Conservation (phyloP, 2,888 invertebrate genomes). For the Lasioglossum oenotherae region DNA sequence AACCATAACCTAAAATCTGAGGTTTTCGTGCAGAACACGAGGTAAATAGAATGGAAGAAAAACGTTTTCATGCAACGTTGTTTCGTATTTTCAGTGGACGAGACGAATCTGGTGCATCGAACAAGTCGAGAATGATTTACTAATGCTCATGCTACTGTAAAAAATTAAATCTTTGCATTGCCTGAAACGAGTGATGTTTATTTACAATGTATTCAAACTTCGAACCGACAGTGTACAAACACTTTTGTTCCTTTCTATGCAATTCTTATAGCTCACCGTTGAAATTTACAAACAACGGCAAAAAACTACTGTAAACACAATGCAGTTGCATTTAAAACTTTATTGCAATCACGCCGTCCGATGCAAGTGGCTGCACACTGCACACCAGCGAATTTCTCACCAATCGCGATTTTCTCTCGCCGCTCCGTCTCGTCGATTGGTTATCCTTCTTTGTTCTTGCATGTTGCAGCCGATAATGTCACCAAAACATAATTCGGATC, state of each 20-base stretch:
- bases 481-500: not conserved
- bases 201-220: not conserved
- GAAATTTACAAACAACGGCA: not conserved
- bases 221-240: not conserved
- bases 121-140: not conserved
- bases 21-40: not conserved
- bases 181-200: not conserved
- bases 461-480: not conserved
- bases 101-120: not conserved
- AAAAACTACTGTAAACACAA: constrained; percentile 10
- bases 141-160: not conserved
- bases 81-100: not conserved
- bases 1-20: constrained; percentile 54
- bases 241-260: not conserved
- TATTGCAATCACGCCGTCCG: not conserved
- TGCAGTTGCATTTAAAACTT: constrained; percentile 13
- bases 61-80: not conserved
- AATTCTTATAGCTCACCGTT: not conserved
- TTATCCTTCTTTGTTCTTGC: constrained; percentile 1
- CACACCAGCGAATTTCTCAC: constrained; percentile 4
- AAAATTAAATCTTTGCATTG: not conserved
- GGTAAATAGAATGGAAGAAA: not conserved
- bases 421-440: constrained; percentile 14
- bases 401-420: constrained; percentile 14
- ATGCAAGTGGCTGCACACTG: constrained; percentile 10